Evolutionary conservation across 30 jellyfish, hydroid and myxozoan species (phyloP), one percentile per base, ranked within the genome.

Genomic region (Aurelia aurita): DNA sequence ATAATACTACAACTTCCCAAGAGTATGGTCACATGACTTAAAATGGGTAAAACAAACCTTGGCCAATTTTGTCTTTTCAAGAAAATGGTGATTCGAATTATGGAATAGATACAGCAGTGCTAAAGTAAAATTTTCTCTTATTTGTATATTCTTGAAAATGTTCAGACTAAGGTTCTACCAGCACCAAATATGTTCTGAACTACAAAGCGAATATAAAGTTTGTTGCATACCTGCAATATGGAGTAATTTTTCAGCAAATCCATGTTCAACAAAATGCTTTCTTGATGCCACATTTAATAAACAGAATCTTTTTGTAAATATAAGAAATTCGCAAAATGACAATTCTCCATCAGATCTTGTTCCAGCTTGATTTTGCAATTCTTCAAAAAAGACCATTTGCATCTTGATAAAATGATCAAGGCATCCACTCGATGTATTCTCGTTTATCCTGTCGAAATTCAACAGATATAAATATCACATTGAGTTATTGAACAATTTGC

Each of bases 251-350:
- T 53, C 19, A 23, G 83, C 72, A n/a, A 83, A 57, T 20, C 75
- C 71, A 5, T 77, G 78, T 39, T 39, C 53, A 28, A 20, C 69
- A 13, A 77, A 77, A 39, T 35, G 79, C 55, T 29, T 70, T 27
- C 87, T 32, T 10, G 87, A 65, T 51, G 87, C 13, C 12, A 35
- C 68, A 72, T 72, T 69, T 39, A 83, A 18, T 47, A 83, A 29
- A 11, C 73, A 75, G 27, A 83, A 58, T 34, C 93, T 55, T 59
- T 83, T 83, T 11, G 72, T 76, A 69, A 83, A 83, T 31, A 83
- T 74, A 45, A 83, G 85, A 28, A 57, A 65, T 16, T 57, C 57
- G 31, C 82, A 61, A 6, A 83, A 75, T 21, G 47, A 63, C n/a
- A 31, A 58, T 65, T 83, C 93, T 23, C 69, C 65, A 34, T 69